Conservation (phyloP, 2,797 vertebrate genomes). For the Pampus argenteus region DNA sequence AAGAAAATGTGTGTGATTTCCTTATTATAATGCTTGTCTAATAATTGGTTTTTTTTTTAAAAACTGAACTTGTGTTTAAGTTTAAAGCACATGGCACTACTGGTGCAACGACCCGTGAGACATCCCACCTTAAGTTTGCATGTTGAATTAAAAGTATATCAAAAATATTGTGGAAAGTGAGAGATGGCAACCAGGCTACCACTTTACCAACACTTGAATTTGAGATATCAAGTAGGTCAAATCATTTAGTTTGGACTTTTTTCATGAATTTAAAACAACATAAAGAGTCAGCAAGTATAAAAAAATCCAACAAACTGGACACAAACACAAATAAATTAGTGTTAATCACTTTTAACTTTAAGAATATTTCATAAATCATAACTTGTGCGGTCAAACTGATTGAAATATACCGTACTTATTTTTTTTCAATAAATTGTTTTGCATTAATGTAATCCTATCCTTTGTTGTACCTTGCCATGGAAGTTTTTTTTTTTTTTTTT, state of each 20-base stretch:
- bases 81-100: constrained; percentile 2
- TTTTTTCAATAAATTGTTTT: neutral
- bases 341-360: neutral
- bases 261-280: neutral
- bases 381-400: neutral
- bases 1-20: constrained; percentile 48
- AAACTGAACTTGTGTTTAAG: constrained; percentile 17
- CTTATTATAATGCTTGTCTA: constrained; percentile 24
- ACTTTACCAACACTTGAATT: constrained; percentile 8
- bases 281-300: constrained; percentile 1
- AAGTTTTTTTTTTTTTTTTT: constrained; percentile 2
- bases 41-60: constrained; percentile 28
- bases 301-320: neutral
- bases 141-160: constrained; percentile 13
- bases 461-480: neutral
- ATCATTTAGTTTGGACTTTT: constrained; percentile 19
- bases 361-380: neutral
- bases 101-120: neutral
- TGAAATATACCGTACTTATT: neutral
- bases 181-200: constrained; percentile 17
- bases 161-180: constrained; percentile 3
- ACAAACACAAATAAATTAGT: constrained; percentile 20
- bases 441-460: neutral
- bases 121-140: constrained; percentile 1
- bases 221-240: constrained; percentile 19